Conservation (phyloP, 2,113 vertebrate species). For the Sceloporus tristichus region DNA sequence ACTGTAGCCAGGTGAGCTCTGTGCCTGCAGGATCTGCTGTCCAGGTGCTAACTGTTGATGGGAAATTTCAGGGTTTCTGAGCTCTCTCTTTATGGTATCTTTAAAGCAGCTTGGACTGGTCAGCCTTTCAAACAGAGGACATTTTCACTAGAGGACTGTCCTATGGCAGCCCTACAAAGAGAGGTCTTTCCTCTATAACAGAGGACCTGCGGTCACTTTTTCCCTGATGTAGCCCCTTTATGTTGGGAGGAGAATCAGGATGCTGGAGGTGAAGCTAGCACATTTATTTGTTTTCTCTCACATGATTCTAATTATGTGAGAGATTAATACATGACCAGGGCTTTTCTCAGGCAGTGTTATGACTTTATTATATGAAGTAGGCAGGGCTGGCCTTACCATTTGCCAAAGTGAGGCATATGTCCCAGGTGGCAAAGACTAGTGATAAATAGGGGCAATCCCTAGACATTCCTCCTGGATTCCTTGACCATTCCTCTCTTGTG, state of each 20-base stretch:
- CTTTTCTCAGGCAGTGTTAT: background rate
- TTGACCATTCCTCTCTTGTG: background rate
- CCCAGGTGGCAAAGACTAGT: background rate
- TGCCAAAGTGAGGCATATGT: background rate
- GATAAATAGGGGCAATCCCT: background rate
- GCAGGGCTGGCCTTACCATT: background rate
- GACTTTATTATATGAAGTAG: background rate
- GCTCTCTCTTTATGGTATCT: no score
- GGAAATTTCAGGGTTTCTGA: no score
- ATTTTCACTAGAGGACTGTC: no score
- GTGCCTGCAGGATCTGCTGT: no score
- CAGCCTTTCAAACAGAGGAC: no score
- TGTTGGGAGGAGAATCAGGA: background rate
- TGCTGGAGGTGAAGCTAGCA: background rate
- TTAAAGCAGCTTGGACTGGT: no score
- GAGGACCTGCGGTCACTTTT: background rate
- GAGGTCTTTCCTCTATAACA: no score
- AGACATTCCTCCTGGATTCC: background rate
- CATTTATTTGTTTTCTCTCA: background rate
- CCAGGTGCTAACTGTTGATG: no score
- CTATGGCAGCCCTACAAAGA: no score
- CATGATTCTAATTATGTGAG: background rate
- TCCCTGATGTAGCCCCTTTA: background rate
- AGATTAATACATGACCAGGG: background rate
- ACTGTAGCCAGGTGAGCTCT: no score